Evolutionary conservation across 2,113 vertebrate species (phyloP).

Genomic region (Sinocyclocheilus anophthalmus): DNA sequence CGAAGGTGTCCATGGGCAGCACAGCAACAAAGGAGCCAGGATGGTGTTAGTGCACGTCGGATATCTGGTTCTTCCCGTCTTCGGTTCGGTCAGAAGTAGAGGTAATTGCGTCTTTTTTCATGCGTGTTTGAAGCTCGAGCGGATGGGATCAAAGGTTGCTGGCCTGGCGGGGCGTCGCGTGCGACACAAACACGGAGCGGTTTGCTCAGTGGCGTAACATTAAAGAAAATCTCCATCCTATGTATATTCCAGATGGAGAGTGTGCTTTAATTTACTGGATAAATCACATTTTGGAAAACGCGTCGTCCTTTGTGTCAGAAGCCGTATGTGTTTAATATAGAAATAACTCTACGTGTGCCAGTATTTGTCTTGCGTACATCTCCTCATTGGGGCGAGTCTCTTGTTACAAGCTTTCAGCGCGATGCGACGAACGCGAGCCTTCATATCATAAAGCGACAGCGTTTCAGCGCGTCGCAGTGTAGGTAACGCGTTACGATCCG

Average conservation of each 20-base stretch:
- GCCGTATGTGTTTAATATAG: not conserved
- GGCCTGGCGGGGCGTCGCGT: slow-evolving; percentile 23
- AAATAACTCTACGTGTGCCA: not conserved
- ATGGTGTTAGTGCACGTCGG: slow-evolving; percentile 96
- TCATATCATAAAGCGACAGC: not conserved
- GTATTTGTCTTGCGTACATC: not conserved
- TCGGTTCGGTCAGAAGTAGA: slow-evolving; percentile 96
- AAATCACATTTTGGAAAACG: not conserved
- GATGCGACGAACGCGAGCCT: not conserved
- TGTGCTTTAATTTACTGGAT: not conserved
- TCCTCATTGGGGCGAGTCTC: not conserved
- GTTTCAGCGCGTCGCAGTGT: not conserved
- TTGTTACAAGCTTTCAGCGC: not conserved
- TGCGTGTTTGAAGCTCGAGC: not conserved
- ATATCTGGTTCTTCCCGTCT: slow-evolving; percentile 96
- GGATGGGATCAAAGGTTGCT: slow-evolving; percentile 19
- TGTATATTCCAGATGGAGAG: not conserved
- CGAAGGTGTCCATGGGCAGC: slow-evolving; percentile 90
- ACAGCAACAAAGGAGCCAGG: slow-evolving; percentile 85
- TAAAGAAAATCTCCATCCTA: not conserved
- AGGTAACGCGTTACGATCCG: not conserved
- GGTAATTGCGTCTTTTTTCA: slow-evolving; percentile 72
- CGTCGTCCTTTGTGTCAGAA: slow-evolving; percentile 7
- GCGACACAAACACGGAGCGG: not conserved
- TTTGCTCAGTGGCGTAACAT: not conserved